These are phyloP conservation scores for Epirrita christyi DNA, from an alignment of 2,888 invertebrate genomes.

Conservation along the genomic window DNA sequence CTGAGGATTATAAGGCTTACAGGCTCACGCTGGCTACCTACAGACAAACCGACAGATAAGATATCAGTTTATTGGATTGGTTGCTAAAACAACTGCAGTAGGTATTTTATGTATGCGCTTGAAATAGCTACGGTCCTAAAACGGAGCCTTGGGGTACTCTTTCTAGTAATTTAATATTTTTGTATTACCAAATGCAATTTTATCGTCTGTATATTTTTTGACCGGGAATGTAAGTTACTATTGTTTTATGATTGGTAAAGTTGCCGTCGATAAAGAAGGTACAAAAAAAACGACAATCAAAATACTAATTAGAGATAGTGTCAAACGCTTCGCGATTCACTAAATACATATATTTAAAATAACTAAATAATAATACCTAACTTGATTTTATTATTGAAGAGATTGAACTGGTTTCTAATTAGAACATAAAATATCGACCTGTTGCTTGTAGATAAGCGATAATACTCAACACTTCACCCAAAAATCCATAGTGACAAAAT, in stretches of 20 bases:
- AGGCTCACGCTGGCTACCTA: conserved; percentile 18
- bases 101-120: not conserved
- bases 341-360: too few species aligned
- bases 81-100: conserved; percentile 12
- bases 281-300: too few species aligned
- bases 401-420: conserved; percentile 20
- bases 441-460: conserved; percentile 32
- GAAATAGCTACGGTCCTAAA: not conserved
- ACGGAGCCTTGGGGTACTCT: not conserved
- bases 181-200: too few species aligned
- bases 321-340: too few species aligned
- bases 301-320: too few species aligned
- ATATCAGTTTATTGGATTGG: conserved; percentile 18
- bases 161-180: not conserved
- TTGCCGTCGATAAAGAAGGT: too few species aligned
- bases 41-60: conserved; percentile 28
- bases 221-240: too few species aligned
- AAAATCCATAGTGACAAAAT: conserved; percentile 54
- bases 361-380: too few species aligned
- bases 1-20: conserved; percentile 21
- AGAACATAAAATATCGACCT: conserved; percentile 18
- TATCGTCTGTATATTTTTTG: too few species aligned
- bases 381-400: too few species aligned
- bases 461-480: conserved; percentile 41
- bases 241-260: too few species aligned